Base-by-base conservation (phyloP, 2,888 invertebrate genomes). In the Lapara coniferarum region DNA sequence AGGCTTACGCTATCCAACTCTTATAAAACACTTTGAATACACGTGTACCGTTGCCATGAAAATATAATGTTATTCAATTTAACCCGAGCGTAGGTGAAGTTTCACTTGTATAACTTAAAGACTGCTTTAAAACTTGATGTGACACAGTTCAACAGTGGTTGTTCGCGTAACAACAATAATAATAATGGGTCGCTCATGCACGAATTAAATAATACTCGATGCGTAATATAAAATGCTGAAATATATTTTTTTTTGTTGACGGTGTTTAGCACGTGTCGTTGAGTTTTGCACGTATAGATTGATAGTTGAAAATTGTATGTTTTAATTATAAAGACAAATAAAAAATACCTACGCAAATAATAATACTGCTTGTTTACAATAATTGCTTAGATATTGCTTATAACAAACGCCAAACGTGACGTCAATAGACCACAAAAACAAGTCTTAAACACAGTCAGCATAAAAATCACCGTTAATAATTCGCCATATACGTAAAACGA, bases 31-130 rank as follows among this genome's bases (percentile, higher is more conserved):
- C 63, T 49, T 63, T 49, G 44, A 63, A 46, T 19, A 46, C 49
- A 63, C 63, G 49, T 49, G 63, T 63, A 16, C 46, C 12, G 10
- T 19, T 63, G 19, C 6, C 19, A 13, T 19, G 46, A 44, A 63
- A 25, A 37, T 63, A 63, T 49, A 13, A 63, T 63, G 63, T 63
- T 63, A 63, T 63, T 63, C 63, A 63, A 63, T 63, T 49, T 63
- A 59, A 49, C 19, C 49, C 13, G 49, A 49, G 63, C 63, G 13
- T 19, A 19, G 19, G 59, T 46, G 63, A 63, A 63, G 63, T 63
- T 63, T 63, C 63, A 19, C 63, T 63, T 63, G 63, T 25, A 19
- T 63, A 49, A 63, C 63, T 59, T 59, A 46, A 63, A 63, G 19
- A 49, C 63, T 63, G 46, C 63, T 63, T 56, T 63, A 63, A 63